These are phyloP conservation scores for Drosophila setosimentum DNA, from an alignment of 2,888 invertebrate species.

Conservation along the genomic window DNA sequence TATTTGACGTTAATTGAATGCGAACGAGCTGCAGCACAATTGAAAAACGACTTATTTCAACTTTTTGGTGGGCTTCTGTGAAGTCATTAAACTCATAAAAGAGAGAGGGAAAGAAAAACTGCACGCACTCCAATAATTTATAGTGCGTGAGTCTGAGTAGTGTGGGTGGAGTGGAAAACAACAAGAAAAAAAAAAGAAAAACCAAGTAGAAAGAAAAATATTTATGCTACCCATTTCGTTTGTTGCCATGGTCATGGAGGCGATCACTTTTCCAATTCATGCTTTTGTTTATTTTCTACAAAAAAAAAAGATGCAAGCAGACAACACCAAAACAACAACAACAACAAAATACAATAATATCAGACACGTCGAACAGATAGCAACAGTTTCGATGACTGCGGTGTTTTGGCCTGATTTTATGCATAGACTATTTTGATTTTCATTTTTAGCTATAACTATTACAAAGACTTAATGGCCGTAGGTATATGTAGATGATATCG, in stretches of 20 bases:
- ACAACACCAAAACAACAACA: slow-evolving; percentile 44
- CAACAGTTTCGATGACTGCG: neutral
- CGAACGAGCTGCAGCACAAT: slow-evolving; percentile 60
- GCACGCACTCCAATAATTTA: slow-evolving; percentile 74
- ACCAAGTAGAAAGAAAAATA: slow-evolving; percentile 66
- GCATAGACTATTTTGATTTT: neutral
- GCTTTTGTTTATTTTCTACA: slow-evolving; percentile 69
- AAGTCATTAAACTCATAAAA: slow-evolving; percentile 78
- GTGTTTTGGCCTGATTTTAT: neutral
- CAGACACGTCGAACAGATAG: neutral
- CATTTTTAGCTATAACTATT: neutral
- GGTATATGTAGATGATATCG: neutral
- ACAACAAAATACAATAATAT: slow-evolving; percentile 20
- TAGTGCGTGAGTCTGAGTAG: slow-evolving; percentile 48
- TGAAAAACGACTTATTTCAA: slow-evolving; percentile 33
- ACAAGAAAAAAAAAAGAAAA: slow-evolving; percentile 23
- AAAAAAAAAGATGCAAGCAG: neutral
- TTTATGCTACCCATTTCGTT: slow-evolving; percentile 64
- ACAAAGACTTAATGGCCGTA: neutral
- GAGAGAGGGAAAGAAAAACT: slow-evolving; percentile 41
- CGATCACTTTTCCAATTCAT: slow-evolving; percentile 44
- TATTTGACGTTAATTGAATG: slow-evolving; percentile 74
- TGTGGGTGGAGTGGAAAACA: slow-evolving; percentile 9
- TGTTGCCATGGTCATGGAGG: slow-evolving; percentile 39
- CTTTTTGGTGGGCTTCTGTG: slow-evolving; percentile 31